phyloP scores from a whole-genome alignment of 2,888 invertebrate species.

The Tanypteryx hageni region DNA sequence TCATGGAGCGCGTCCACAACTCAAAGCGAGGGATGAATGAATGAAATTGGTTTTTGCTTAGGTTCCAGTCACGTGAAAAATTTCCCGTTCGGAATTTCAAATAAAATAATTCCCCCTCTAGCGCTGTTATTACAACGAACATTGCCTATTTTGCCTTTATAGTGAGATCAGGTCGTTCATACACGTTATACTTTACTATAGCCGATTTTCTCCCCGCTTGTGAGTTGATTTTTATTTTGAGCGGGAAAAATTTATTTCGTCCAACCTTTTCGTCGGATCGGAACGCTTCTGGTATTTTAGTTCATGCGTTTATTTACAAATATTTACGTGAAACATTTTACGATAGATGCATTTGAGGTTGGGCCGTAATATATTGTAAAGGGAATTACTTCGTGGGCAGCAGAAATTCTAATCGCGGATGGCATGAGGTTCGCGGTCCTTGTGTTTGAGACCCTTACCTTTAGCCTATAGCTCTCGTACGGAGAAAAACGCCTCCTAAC shows the following conservation, averaged over 20 bases:
- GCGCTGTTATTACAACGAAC: not conserved
- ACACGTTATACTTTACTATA: not conserved
- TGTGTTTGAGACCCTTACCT: no score
- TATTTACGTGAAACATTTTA: no score
- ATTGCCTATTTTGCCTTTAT: not conserved
- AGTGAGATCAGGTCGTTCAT: not conserved
- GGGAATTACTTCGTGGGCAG: no score
- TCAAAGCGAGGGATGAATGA: no score
- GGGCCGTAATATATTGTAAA: no score
- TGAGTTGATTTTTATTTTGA: not conserved
- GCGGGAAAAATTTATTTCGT: not conserved
- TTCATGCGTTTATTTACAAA: not conserved
- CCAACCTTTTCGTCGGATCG: not conserved
- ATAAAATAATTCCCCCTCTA: not conserved
- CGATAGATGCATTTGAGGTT: no score
- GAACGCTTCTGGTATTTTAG: not conserved
- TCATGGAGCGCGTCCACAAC: no score
- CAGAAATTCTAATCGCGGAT: no score
- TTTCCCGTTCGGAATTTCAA: not conserved
- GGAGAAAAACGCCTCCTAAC: no score
- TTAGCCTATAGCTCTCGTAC: no score
- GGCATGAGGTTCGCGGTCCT: no score
- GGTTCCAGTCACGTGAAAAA: not conserved
- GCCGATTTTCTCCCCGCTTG: not conserved
- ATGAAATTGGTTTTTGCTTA: not conserved